Conservation (phyloP, 2,113 vertebrate species). For the Podiceps cristatus region DNA sequence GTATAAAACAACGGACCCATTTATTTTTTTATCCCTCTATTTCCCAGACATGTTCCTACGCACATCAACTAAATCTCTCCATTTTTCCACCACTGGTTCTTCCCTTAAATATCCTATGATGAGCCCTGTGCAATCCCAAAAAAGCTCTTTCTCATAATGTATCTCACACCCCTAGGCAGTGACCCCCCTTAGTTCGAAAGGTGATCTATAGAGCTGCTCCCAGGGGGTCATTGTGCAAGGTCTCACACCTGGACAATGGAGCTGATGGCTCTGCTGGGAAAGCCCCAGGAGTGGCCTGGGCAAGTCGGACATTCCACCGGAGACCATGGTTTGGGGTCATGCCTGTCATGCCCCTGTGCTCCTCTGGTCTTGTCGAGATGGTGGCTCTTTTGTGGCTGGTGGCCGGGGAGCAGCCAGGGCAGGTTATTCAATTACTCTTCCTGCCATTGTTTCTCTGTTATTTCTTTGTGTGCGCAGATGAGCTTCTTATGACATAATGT, state of each 20-base stretch:
- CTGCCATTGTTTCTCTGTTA: background rate
- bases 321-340: background rate
- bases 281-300: rapidly evolving
- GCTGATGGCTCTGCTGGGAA: background rate
- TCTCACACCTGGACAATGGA: background rate
- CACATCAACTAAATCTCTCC: background rate
- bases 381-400: background rate
- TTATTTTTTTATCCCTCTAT: background rate
- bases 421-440: background rate
- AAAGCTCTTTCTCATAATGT: background rate
- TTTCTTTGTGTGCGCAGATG: background rate
- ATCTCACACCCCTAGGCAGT: background rate
- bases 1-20: background rate
- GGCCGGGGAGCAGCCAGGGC: background rate
- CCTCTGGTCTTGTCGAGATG: background rate
- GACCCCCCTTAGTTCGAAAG: background rate
- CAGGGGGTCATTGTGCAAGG: rapidly evolving
- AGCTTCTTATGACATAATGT: background rate
- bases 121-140: background rate
- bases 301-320: background rate
- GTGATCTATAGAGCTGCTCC: background rate
- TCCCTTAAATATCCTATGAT: background rate
- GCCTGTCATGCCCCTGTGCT: background rate
- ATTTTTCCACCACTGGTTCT: background rate
- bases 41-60: background rate